Conservation (phyloP, 2,888 invertebrate species). For the Acronicta leporina region DNA sequence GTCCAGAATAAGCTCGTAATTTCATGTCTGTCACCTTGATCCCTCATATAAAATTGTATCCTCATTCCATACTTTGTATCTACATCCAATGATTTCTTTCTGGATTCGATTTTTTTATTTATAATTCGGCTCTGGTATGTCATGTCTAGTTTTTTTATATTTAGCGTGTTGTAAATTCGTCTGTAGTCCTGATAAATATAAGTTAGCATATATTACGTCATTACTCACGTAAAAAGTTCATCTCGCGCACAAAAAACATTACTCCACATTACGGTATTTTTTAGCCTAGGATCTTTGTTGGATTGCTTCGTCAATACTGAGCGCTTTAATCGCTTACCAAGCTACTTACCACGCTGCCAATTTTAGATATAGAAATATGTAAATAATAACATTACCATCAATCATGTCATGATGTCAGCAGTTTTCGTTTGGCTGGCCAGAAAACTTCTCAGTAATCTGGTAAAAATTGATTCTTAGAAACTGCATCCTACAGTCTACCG, state of each 20-base stretch:
- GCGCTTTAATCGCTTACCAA: slow-evolving; percentile 12
- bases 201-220: slow-evolving; percentile 46
- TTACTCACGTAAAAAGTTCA: slow-evolving; percentile 33
- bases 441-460: slow-evolving; percentile 51
- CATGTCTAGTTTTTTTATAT: slow-evolving; percentile 12
- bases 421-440: slow-evolving; percentile 39
- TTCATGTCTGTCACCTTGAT: slow-evolving; percentile 15
- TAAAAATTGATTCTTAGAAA: slow-evolving; percentile 64
- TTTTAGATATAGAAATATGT: slow-evolving; percentile 29
- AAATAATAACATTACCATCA: slow-evolving; percentile 40
- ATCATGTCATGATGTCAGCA: slow-evolving; percentile 53
- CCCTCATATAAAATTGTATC: neutral
- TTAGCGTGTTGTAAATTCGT: slow-evolving; percentile 21
- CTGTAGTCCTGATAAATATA: slow-evolving; percentile 31
- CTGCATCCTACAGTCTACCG: slow-evolving; percentile 62
- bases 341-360: slow-evolving; percentile 4
- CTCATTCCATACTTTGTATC: no score
- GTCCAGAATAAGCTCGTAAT: slow-evolving; percentile 11
- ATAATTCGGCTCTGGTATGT: slow-evolving; percentile 17
- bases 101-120: slow-evolving; percentile 4
- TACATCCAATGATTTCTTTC: neutral
- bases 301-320: slow-evolving; percentile 13
- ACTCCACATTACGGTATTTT: slow-evolving; percentile 18
- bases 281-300: slow-evolving; percentile 22
- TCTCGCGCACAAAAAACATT: slow-evolving; percentile 35